Evolutionary conservation across 1,140 invertebrate species (phyloP).

Genomic region (Drosophila grimshawi): DNA sequence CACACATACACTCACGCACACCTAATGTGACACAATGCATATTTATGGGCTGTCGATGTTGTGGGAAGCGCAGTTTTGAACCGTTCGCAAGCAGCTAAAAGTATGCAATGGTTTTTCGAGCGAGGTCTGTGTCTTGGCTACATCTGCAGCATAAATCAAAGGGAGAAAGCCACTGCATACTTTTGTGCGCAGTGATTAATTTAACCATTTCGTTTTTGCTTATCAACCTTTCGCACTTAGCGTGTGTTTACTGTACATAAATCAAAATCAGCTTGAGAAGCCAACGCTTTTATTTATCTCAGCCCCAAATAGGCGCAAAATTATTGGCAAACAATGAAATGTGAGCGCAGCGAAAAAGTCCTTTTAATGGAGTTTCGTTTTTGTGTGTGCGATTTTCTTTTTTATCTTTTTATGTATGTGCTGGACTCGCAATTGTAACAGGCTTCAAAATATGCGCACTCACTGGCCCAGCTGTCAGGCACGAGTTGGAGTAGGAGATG

Average conservation of each 20-base stretch:
- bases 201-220: not conserved
- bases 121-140: constrained; percentile 26
- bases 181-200: constrained; percentile 40
- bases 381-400: not conserved
- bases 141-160: constrained; percentile 44
- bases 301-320: constrained; percentile 24
- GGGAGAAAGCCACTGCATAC: constrained; percentile 21
- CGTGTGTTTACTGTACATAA: constrained; percentile 36
- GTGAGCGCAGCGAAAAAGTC: constrained; percentile 20
- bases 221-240: not conserved
- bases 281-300: constrained; percentile 30
- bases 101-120: constrained; percentile 42
- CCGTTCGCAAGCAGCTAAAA: constrained; percentile 34
- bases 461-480: constrained; percentile 58
- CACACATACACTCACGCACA: constrained; percentile 21
- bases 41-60: constrained; percentile 68
- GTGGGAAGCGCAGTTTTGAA: constrained; percentile 23
- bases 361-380: constrained; percentile 30
- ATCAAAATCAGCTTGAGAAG: constrained; percentile 64
- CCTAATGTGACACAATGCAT: constrained; percentile 79
- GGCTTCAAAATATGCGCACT: constrained; percentile 68
- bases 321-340: constrained; percentile 35
- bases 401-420: constrained; percentile 1
- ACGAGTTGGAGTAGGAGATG: constrained; percentile 21
- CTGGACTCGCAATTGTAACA: constrained; percentile 26